These are phyloP conservation scores for Protonibea diacanthus DNA, from an alignment of 2,797 vertebrate species.

Conservation along the genomic window DNA sequence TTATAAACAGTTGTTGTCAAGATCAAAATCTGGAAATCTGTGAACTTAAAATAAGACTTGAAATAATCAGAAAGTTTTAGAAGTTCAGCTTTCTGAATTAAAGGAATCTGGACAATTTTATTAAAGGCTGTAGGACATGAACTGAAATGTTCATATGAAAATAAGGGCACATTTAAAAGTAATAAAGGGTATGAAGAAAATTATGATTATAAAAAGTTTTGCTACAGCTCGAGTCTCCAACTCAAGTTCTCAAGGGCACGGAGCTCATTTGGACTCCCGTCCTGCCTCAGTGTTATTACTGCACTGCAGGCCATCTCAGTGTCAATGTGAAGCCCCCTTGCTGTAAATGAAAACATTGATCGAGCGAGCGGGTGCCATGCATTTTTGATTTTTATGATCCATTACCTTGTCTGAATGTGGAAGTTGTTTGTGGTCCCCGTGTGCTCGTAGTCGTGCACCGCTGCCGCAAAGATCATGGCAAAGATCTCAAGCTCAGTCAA, in stretches of 20 bases:
- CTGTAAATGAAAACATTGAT: slow-evolving; percentile 75
- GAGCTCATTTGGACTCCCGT: slow-evolving; percentile 42
- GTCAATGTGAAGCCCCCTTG: slow-evolving; percentile 49
- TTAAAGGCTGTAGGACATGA: not conserved
- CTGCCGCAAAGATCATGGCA: slow-evolving; percentile 93
- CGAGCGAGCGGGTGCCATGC: slow-evolving; percentile 61
- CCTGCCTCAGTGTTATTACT: slow-evolving; percentile 46
- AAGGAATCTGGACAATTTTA: not conserved
- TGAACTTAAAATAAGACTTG: not conserved
- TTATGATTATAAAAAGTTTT: not conserved
- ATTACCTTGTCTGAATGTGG: slow-evolving; percentile 96
- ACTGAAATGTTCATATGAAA: not conserved
- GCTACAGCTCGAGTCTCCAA: not conserved
- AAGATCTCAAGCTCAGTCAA: slow-evolving; percentile 98
- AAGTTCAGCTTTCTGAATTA: not conserved
- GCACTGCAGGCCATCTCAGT: slow-evolving; percentile 57
- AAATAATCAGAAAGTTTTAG: not conserved
- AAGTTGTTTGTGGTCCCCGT: slow-evolving; percentile 99
- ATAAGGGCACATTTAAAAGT: not conserved
- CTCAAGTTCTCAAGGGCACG: not conserved
- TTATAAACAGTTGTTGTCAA: not conserved
- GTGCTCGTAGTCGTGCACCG: slow-evolving; percentile 98
- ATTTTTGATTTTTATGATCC: slow-evolving; percentile 75
- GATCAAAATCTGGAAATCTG: not conserved
- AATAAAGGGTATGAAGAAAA: not conserved